Evolutionary conservation across 2,113 vertebrate genomes (phyloP).

Genomic region (Chloebia gouldiae): DNA sequence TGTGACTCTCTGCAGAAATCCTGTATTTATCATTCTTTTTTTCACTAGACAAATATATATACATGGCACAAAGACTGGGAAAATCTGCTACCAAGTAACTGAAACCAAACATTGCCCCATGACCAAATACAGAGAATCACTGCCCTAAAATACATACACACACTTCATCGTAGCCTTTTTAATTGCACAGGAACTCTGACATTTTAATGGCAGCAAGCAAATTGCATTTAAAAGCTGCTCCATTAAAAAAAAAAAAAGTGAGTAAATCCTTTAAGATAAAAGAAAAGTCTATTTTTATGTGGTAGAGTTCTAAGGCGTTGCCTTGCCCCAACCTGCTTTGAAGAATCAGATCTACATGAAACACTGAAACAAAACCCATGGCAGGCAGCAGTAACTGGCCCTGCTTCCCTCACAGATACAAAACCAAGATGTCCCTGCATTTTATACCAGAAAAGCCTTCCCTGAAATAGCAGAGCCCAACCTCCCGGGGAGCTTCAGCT

Average conservation of each 20-base stretch:
- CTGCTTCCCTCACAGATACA: not conserved
- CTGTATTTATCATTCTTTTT: not conserved
- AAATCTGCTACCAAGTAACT: not conserved
- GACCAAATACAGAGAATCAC: not conserved
- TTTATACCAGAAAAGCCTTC: not conserved
- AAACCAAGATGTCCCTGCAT: not conserved
- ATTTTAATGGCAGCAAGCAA: not conserved
- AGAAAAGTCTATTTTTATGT: not conserved
- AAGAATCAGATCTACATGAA: not conserved
- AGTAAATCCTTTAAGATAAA: not conserved
- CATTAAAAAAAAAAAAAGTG: not conserved
- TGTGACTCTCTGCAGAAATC: not conserved
- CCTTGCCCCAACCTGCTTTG: not conserved
- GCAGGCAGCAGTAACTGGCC: not conserved
- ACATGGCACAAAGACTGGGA: not conserved
- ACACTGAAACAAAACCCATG: not conserved
- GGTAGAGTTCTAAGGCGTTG: accelerated
- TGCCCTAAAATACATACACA: not conserved
- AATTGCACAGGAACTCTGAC: not conserved
- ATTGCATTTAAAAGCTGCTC: not conserved
- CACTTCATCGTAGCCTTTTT: not conserved
- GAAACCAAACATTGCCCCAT: not conserved
- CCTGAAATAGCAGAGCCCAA: not conserved
- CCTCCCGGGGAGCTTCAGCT: not conserved
- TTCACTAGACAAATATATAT: not conserved